These are phyloP conservation scores for Heterodera schachtii DNA, from an alignment of 1,140 invertebrate species.

Conservation along the genomic window DNA sequence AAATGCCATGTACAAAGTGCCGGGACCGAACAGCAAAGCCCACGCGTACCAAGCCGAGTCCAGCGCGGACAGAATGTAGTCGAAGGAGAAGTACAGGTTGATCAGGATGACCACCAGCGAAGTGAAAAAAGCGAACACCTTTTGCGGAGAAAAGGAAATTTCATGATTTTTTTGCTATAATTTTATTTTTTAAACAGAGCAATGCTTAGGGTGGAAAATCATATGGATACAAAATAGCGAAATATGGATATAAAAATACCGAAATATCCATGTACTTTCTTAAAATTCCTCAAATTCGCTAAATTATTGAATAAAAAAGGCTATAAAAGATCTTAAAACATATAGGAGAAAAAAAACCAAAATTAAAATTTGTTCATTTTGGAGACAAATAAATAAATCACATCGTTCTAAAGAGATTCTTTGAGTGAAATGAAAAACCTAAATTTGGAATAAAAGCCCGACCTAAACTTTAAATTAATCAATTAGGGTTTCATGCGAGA, in stretches of 20 bases:
- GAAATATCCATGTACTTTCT: too few relatives aligned
- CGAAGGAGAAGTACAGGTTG: slow-evolving; percentile 76
- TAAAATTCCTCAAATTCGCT: too few relatives aligned
- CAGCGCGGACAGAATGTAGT: slow-evolving; percentile 40
- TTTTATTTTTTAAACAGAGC: too few relatives aligned
- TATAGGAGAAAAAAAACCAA: neutral
- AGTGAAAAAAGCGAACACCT: slow-evolving; percentile 45
- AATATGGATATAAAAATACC: too few relatives aligned
- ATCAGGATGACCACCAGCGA: slow-evolving; percentile 78
- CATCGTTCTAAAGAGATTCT: too few relatives aligned
- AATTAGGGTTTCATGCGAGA: too few relatives aligned
- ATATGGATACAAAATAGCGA: too few relatives aligned
- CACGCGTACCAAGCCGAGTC: slow-evolving; percentile 43
- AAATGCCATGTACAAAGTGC: slow-evolving; percentile 46
- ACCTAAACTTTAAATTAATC: neutral
- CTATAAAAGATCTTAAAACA: slow-evolving; percentile 1
- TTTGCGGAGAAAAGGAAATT: neutral
- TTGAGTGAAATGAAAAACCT: too few relatives aligned
- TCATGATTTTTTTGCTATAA: too few relatives aligned
- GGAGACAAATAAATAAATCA: neutral
- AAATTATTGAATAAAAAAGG: slow-evolving; percentile 30
- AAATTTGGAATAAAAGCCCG: too few relatives aligned
- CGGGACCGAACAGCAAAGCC: slow-evolving; percentile 29
- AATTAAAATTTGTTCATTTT: neutral
- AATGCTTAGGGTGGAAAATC: too few relatives aligned